Conservation (phyloP, 2,113 vertebrate species). For the Xyrauchen texanus region DNA sequence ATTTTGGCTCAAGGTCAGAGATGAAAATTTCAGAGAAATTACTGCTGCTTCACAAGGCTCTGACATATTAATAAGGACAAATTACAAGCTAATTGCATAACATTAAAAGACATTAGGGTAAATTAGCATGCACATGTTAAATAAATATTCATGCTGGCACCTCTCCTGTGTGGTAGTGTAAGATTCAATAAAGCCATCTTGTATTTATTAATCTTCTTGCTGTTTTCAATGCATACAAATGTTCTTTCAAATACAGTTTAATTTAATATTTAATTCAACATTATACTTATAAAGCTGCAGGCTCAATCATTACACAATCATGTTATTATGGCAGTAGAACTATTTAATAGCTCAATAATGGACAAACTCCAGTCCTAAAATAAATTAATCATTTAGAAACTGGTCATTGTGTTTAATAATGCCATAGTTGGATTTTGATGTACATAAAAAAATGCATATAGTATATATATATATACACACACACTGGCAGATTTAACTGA, state of each 20-base stretch:
- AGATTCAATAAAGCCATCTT: not conserved
- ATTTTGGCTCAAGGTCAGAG: conserved; percentile 58
- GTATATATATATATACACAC: too few species aligned
- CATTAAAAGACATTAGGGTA: conserved; percentile 37
- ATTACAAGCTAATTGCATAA: conserved; percentile 39
- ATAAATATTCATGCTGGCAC: not conserved
- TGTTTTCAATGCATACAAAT: not conserved
- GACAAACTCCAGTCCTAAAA: not conserved
- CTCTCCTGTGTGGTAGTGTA: conserved; percentile 2
- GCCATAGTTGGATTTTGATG: too few species aligned
- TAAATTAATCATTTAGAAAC: not conserved
- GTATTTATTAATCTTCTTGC: conserved; percentile 3
- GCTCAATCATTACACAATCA: not conserved
- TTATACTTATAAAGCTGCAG: conserved; percentile 9
- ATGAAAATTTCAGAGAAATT: conserved; percentile 27
- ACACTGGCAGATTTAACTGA: too few species aligned
- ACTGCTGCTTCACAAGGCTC: conserved; percentile 38
- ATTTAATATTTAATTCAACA: conserved; percentile 25
- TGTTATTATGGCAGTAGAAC: not conserved
- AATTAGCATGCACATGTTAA: conserved; percentile 5
- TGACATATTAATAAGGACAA: conserved; percentile 43
- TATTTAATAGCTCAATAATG: not conserved
- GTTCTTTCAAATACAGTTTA: conserved; percentile 12
- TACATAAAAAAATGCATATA: too few species aligned
- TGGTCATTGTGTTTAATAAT: too few species aligned